Conservation (phyloP, 1,140 invertebrate species). For the Pseudachorutes palmiensis region DNA sequence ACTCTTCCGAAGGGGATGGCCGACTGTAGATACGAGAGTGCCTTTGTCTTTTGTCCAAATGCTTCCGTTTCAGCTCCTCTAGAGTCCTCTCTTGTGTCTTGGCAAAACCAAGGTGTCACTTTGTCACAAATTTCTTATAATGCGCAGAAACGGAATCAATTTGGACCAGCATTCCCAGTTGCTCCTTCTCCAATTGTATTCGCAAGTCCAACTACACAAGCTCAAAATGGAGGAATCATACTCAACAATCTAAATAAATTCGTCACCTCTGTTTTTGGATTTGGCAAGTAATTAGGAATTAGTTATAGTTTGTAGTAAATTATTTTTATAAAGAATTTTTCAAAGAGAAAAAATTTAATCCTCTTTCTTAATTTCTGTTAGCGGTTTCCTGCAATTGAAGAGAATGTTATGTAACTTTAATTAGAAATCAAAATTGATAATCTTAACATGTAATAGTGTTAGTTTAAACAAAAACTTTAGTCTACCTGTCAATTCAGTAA, state of each 20-base stretch:
- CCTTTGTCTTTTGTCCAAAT: not conserved
- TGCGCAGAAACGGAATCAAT: not conserved
- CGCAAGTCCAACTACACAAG: not conserved
- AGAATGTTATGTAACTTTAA: not conserved
- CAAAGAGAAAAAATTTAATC: not conserved
- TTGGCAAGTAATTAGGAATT: constrained; percentile 4
- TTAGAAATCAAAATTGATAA: not conserved
- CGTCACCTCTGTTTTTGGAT: constrained; percentile 10
- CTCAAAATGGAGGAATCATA: not conserved
- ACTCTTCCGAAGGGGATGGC: too few species aligned
- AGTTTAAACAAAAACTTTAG: too few species aligned
- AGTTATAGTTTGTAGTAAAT: not conserved
- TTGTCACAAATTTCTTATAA: not conserved
- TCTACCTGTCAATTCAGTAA: too few species aligned
- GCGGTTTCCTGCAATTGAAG: not conserved
- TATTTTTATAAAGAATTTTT: not conserved
- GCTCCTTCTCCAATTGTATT: constrained; percentile 1
- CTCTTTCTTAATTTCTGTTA: not conserved
- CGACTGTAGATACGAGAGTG: not conserved
- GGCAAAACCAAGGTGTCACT: not conserved
- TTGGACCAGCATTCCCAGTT: not conserved
- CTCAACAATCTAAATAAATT: constrained; percentile 17
- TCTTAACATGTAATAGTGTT: not conserved
- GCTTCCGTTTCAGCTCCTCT: not conserved
- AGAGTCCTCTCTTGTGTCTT: not conserved